Evolutionary conservation across 1,140 invertebrate genomes (phyloP).

Genomic region (Drosophila grimshawi): DNA sequence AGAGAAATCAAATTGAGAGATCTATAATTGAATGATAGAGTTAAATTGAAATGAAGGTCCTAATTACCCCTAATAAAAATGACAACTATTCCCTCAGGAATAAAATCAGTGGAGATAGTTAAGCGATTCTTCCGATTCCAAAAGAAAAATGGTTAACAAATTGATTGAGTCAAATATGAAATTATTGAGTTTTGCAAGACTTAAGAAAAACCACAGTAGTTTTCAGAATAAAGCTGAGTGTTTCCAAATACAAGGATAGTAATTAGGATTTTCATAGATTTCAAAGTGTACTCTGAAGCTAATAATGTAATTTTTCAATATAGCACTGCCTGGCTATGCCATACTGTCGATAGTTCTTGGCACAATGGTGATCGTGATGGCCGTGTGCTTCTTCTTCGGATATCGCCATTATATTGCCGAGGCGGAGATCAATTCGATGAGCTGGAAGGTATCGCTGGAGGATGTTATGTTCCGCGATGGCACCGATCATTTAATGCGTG

Average conservation of each 20-base stretch:
- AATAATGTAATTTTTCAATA: not conserved
- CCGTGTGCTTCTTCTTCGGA: slow-evolving; percentile 88
- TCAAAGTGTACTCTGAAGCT: not conserved
- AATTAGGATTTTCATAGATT: no score
- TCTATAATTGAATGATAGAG: not conserved
- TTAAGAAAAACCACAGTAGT: no score
- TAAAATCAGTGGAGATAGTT: no score
- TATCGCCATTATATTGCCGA: slow-evolving; percentile 95
- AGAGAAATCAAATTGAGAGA: not conserved
- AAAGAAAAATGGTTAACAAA: not conserved
- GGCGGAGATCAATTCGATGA: slow-evolving; percentile 97
- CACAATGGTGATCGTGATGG: slow-evolving; percentile 90
- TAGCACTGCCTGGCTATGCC: slow-evolving; percentile 93
- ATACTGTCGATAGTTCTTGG: slow-evolving; percentile 94
- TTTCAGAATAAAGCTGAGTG: no score
- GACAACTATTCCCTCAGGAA: no score
- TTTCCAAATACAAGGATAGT: no score
- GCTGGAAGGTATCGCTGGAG: slow-evolving; percentile 95
- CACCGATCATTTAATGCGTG: slow-evolving; percentile 85
- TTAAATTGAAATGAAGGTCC: no score
- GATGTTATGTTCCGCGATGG: slow-evolving; percentile 88
- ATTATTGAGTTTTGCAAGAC: no score
- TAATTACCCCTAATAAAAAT: no score
- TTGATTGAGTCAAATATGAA: no score
- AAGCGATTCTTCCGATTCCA: no score